Evolutionary conservation across 2,113 vertebrate species (phyloP).

Genomic region (Manacus vitellinus): DNA sequence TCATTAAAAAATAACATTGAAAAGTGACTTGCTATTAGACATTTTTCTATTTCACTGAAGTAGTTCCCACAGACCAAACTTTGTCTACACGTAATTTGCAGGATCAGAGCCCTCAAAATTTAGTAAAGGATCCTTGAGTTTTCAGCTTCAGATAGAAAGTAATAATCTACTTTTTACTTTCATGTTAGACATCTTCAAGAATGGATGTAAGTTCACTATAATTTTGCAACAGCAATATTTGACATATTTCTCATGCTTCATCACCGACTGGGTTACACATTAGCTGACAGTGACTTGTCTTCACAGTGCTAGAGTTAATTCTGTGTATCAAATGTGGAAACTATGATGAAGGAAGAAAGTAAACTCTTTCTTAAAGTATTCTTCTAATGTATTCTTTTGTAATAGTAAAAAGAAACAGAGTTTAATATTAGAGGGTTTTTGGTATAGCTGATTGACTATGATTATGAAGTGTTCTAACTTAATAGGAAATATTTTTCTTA

Average conservation of each 20-base stretch:
- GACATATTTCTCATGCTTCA: neutral
- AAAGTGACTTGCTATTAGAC: neutral
- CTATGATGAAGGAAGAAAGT: neutral
- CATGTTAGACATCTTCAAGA: neutral
- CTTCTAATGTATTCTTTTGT: neutral
- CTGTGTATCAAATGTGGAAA: neutral
- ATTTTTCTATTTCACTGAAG: neutral
- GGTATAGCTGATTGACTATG: neutral
- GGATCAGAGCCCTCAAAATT: neutral
- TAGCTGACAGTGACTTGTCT: neutral
- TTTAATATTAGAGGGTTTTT: neutral
- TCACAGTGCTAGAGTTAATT: neutral
- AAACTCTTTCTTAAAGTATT: neutral
- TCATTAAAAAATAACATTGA: neutral
- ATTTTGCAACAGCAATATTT: neutral
- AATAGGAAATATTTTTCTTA: neutral
- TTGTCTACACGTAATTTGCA: neutral
- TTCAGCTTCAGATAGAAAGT: neutral
- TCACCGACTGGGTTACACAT: neutral
- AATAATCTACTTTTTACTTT: neutral
- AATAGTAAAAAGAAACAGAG: neutral
- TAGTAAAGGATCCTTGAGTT: neutral
- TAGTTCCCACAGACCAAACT: neutral
- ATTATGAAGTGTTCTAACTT: neutral
- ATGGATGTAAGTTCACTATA: neutral